Percentiles rank a stretch among this genome's conserved stretches.
Conservation (phyloP, 2,888 invertebrate species). For the Eristalinus sepulchralis region DNA sequence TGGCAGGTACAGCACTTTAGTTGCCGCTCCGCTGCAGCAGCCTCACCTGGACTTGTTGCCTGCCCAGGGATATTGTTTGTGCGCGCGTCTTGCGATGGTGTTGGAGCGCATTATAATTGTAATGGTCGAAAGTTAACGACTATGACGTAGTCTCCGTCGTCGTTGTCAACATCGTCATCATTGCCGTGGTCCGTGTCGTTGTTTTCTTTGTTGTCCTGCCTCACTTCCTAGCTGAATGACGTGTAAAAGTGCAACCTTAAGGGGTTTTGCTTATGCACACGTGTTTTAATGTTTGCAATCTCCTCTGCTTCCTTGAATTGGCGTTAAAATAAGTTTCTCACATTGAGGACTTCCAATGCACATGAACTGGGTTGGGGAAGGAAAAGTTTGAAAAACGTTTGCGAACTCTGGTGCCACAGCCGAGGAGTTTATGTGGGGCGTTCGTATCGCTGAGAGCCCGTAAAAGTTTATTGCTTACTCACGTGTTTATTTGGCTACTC, state of each 20-base stretch:
- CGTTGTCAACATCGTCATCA: neutral
- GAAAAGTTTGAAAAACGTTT: constrained; percentile 23
- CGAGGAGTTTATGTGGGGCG: constrained; percentile 13
- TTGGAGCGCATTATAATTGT: constrained; percentile 65
- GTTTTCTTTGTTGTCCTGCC: neutral
- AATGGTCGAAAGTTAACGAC: constrained; percentile 66
- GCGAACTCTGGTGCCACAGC: constrained; percentile 6
- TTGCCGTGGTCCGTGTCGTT: neutral
- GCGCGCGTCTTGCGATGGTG: constrained; percentile 40
- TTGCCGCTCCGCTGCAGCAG: constrained; percentile 8
- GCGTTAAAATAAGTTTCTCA: neutral
- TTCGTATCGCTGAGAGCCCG: constrained; percentile 42
- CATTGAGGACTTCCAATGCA: neutral
- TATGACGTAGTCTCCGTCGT: constrained; percentile 30
- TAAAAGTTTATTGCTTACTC: constrained; percentile 60
- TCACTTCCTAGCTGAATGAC: constrained; percentile 1
- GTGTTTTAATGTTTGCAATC: constrained; percentile 40
- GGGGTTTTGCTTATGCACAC: constrained; percentile 39
- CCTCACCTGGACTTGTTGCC: constrained; percentile 57
- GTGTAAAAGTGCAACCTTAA: constrained; percentile 5
- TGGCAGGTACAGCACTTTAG: constrained; percentile 15
- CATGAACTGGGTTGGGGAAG: neutral
- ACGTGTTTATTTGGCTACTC: constrained; percentile 26
- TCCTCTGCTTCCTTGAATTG: neutral
- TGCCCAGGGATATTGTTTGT: constrained; percentile 63